Evolutionary conservation across 2,888 invertebrate genomes (phyloP).

Genomic region (Megaustenia siamemsis): DNA sequence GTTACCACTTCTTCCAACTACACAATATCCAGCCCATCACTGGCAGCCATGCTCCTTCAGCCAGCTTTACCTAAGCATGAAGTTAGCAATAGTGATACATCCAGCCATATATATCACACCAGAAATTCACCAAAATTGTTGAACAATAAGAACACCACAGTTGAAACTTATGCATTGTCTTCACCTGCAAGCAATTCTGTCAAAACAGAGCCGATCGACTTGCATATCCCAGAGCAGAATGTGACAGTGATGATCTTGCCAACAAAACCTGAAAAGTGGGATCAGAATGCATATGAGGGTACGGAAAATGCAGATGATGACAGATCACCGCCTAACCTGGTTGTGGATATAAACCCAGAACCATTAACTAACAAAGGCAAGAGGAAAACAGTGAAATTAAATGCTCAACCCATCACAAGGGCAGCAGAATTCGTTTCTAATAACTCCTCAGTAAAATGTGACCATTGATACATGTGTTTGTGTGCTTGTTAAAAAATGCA

Average conservation of each 20-base stretch:
- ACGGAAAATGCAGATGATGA: not conserved
- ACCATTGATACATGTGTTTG: too few relatives aligned
- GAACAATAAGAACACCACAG: not conserved
- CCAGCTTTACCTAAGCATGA: conserved; percentile 20
- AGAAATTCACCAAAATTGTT: not conserved
- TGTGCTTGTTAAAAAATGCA: too few relatives aligned
- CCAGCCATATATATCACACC: not conserved
- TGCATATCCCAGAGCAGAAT: not conserved
- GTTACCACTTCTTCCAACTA: conserved; percentile 1
- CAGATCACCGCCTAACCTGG: not conserved
- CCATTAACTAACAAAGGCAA: not conserved
- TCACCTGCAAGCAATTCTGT: not conserved
- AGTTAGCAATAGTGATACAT: not conserved
- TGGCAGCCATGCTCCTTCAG: conserved; percentile 29
- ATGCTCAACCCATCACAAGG: not conserved
- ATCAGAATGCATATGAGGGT: not conserved
- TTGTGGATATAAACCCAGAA: conserved; percentile 27
- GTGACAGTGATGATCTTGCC: conserved; percentile 31
- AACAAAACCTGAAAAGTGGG: conserved; percentile 19
- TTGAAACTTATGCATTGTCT: not conserved
- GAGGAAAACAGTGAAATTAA: not conserved
- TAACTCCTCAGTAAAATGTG: not conserved
- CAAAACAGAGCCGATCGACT: conserved; percentile 28
- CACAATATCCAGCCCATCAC: conserved; percentile 27
- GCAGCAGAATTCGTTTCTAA: conserved; percentile 8